A percentile compares a stretch with the other conserved stretches of the same genome.
phyloP scores from a whole-genome alignment of 1,140 invertebrate species.

The Mycetomoellerius zeteki region DNA sequence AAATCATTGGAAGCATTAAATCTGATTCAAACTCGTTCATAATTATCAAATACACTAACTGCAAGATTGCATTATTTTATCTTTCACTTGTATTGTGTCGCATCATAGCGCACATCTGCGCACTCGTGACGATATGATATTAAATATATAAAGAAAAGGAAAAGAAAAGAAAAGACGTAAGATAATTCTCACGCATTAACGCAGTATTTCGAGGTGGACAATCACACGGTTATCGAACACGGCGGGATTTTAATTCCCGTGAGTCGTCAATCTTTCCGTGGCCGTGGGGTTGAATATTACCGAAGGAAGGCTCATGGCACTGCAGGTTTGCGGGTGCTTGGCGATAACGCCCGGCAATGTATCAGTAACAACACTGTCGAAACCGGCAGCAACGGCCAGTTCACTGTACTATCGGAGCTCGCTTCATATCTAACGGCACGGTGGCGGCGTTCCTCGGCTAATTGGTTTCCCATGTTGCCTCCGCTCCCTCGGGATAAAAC shows the following conservation, averaged over 20 bases:
- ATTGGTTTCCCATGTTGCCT: conserved; percentile 86
- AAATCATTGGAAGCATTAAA: neutral
- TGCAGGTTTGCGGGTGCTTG: conserved; percentile 67
- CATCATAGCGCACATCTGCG: conserved; percentile 16
- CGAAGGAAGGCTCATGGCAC: conserved; percentile 64
- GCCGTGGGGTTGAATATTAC: conserved; percentile 45
- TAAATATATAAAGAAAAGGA: neutral
- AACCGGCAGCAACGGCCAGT: conserved; percentile 59
- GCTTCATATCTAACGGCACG: conserved; percentile 83
- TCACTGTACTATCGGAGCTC: conserved; percentile 59
- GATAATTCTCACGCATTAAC: conserved; percentile 66
- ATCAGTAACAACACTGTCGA: conserved; percentile 77
- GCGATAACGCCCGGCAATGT: conserved; percentile 68
- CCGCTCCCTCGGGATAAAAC: conserved; percentile 84
- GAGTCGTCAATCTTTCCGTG: conserved; percentile 53
- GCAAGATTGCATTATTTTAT: conserved; percentile 18
- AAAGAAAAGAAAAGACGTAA: neutral
- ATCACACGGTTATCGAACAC: conserved; percentile 53
- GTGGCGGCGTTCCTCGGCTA: conserved; percentile 83
- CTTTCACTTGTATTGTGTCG: neutral
- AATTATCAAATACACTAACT: neutral
- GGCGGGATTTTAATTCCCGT: conserved; percentile 64
- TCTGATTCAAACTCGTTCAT: neutral
- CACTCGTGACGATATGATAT: neutral
- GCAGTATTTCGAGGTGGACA: conserved; percentile 54